Evolutionary conservation across 2,888 invertebrate species (phyloP), one percentile per base, ranked within the genome.

Genomic region (Cerastoderma edule): DNA sequence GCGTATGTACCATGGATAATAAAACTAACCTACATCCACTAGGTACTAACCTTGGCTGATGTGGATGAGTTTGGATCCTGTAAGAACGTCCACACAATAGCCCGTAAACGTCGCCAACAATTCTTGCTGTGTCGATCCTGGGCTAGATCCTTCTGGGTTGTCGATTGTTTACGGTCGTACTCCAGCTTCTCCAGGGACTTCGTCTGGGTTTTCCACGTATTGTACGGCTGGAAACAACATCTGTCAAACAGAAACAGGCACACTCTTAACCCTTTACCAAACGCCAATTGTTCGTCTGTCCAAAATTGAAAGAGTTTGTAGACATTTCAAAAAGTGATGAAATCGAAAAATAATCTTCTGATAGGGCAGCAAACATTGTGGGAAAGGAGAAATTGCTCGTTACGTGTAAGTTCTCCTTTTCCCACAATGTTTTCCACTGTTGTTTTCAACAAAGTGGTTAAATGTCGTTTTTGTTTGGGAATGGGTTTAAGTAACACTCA

Each of bases 201-300:
- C 68, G 88, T 89, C 78, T 90, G 90, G 6, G 89, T 89, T 74
- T 89, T 89, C 89, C 89, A 89, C 19, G 89, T 89, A 75, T 90
- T 91, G 80, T 91, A 91, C 32, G 89, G 88, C 48, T 90, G 88
- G 89, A 91, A 91, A 82, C 91, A 91, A 72, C 91, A 91, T 27
- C 82, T 82, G 68, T 10, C 72, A 60, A 27, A 66, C 8, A 27
- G 30, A 19, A 35, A 13, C 22, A 50, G 22, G 6, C 22, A 22
- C 16, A n/a, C 16, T n/a, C 22, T 50, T 50, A 10, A 10, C 10
- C 10, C 13, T 13, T 22, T 50, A n/a, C 22, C 39, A 39, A 39
- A 8, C 8, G 39, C 39, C 8, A 13, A 13, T 39, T 16, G 16
- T 16, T 39, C 39, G 16, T 50, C 6, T n/a, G 10, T 54, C 4